Conservation (phyloP, 2,113 vertebrate genomes). For the Halcyon malimbica region DNA sequence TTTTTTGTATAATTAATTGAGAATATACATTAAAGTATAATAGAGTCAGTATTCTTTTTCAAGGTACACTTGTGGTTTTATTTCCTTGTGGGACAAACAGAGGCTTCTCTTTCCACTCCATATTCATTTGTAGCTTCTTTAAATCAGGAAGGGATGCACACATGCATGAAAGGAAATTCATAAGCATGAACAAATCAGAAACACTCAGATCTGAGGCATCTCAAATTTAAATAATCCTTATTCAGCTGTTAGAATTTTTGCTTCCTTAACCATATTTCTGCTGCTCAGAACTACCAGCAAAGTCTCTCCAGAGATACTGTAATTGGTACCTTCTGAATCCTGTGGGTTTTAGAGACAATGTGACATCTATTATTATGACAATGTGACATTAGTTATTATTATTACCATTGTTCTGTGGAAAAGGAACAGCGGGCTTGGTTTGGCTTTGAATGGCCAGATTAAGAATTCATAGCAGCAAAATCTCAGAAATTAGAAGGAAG, state of each 20-base stretch:
- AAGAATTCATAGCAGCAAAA: neutral
- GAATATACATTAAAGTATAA: neutral
- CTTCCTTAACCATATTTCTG: neutral
- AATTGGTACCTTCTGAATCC: neutral
- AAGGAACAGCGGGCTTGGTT: neutral
- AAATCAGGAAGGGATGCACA: neutral
- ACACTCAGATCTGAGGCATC: neutral
- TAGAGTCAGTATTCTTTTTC: neutral
- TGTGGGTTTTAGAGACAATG: neutral
- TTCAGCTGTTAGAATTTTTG: neutral
- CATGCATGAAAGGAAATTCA: neutral
- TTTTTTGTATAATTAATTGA: constrained; percentile 12
- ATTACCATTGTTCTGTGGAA: neutral
- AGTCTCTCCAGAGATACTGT: neutral
- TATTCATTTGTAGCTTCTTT: neutral
- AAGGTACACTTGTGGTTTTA: neutral
- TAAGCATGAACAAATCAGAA: neutral
- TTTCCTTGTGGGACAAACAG: neutral
- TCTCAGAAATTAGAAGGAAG: neutral
- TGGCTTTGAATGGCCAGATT: neutral
- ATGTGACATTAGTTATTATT: neutral
- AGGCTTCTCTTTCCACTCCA: neutral
- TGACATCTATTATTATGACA: neutral
- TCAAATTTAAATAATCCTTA: constrained; percentile 12
- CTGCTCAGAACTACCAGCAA: neutral